Evolutionary conservation across 2,113 vertebrate genomes (phyloP), one percentile per base, ranked within the genome.

Genomic region (Epinephelus moara): DNA sequence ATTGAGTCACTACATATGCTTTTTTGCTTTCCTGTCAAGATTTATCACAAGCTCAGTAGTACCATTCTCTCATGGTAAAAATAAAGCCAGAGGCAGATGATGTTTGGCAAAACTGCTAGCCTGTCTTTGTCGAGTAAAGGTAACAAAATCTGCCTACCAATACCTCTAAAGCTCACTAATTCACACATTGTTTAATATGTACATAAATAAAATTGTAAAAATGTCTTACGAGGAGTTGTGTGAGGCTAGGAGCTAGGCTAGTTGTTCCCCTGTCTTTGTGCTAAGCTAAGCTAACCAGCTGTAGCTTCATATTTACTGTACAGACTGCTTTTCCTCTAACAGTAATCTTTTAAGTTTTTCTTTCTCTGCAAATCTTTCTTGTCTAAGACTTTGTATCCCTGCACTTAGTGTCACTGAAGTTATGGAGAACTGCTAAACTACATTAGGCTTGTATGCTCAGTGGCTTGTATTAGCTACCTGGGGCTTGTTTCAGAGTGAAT

Each of bases 401-500:
- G 57, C 21, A 27, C 53, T 62, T 10, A 76, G 21, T 76, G 21
- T 70, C 33, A 30, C 49, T 40, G 17, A 59, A 40, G 40, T 56
- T 40, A 17, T 23, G 9, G 52, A 6, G 70, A 37, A 50, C 9
- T 50, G 25, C 73, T 45, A 11, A 45, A 45, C 42, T 62, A 25
- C 67, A 77, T 55, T 42, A 18, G 25, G 37, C 55, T 0, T 4
- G 11, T 50, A 8, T 49, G 64, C 37, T 68, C 3, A 50, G 40
- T 6, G 18, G 6, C 37, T 67, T 59, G 21, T 59, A 17, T 69
- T 59, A 69, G 12, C 18, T 52, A 45, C 76, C 76, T 11, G 27
- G 25, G 33, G 55, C 53, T 57, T 25, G 14, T 73, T 86, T 79
- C 23, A 73, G 9, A 59, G 30, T 70, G 45, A 42, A 72, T 76